Conservation (phyloP, 2,888 invertebrate species). For the Sesia bembeciformis region DNA sequence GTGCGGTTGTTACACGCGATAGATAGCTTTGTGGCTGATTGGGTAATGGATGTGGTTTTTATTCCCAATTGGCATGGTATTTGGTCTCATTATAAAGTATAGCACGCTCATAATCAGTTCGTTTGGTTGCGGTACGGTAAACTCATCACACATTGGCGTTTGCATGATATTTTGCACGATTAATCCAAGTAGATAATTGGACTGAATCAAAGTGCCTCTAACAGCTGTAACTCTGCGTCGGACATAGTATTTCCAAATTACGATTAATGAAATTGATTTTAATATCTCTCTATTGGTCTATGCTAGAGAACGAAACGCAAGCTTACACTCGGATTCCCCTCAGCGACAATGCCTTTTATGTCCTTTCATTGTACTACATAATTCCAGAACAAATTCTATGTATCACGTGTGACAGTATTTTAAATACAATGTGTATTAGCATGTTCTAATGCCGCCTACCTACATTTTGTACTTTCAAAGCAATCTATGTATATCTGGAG, state of each 20-base stretch:
- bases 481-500: too few relatives aligned
- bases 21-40: constrained; percentile 49
- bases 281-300: too few relatives aligned
- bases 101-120: constrained; percentile 26
- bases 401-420: too few relatives aligned
- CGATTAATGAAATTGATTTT: too few relatives aligned
- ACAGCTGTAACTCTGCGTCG: not conserved
- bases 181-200: not conserved
- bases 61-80: constrained; percentile 49
- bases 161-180: constrained; percentile 19
- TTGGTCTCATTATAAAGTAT: constrained; percentile 11
- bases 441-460: too few relatives aligned
- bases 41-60: constrained; percentile 36
- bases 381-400: too few relatives aligned
- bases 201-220: constrained; percentile 1
- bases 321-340: too few relatives aligned
- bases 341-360: too few relatives aligned
- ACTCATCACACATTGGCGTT: constrained; percentile 7
- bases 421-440: too few relatives aligned
- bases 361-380: too few relatives aligned
- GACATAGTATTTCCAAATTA: not conserved
- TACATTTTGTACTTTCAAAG: too few relatives aligned
- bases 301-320: too few relatives aligned
- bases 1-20: constrained; percentile 27
- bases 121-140: constrained; percentile 4